Base-by-base conservation (phyloP, 2,888 invertebrate species). In the Papilio protenor region DNA sequence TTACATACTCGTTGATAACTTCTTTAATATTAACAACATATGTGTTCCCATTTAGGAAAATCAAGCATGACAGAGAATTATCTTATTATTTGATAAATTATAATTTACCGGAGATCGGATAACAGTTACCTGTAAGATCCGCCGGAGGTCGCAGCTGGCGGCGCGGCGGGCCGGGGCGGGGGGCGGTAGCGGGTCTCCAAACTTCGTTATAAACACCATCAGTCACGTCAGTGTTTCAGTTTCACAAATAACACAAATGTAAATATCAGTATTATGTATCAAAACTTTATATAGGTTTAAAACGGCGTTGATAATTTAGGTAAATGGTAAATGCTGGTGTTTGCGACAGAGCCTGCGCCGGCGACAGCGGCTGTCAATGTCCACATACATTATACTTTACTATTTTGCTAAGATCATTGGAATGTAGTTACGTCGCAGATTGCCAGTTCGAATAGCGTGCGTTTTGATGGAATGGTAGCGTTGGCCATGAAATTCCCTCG, bases 81-180 rank as follows among this genome's bases (percentile, higher is more conserved):
- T 55, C 40, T 69, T 52, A 66, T 1, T n/a, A 1, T 52, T 27
- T n/a, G 52, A 23, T 2, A 66, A 75, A 75, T 33, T 66, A 64
- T 33, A 49, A 33, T 52, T 10, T 49, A 18, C 80, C 77, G 77
- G 80, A 81, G 73, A 81, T 80, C 80, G 80, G 21, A 23, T 23
- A 21, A 23, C 57, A 23, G 12, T 59, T 55, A n/a, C n/a, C 55
- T 55, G 55, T 55, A n/a, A 55, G n/a, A 55, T 55, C n/a, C 8
- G 55, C 55, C 55, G 55, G 55, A 59, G 23, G 57, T 59, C 57
- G 57, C 23, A 59, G 52, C 57, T 59, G 40, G 5, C 23, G 57
- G 12, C 80, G 80, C 79, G 79, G 79, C 40, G 40, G 12, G 57
- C 11, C 5, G 33, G 2, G 33, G 33, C 33, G 80, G 73, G 27